A percentile compares a stretch with the other conserved stretches of the same genome.
These are phyloP conservation scores for Xanthorhoe designata DNA, from an alignment of 2,888 invertebrate genomes.

Conservation along the genomic window DNA sequence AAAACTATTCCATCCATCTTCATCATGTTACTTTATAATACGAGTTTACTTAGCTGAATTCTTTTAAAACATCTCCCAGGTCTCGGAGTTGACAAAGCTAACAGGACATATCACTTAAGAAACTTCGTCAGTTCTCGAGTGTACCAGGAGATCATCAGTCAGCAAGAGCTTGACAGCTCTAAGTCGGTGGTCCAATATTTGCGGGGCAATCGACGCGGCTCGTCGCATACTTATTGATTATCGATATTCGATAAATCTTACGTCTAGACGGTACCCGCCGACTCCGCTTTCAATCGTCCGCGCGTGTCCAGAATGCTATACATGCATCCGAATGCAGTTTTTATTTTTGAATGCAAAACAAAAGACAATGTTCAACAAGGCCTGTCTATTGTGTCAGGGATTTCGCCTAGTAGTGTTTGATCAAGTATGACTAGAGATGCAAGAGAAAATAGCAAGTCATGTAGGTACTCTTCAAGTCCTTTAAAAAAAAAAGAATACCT, in stretches of 20 bases:
- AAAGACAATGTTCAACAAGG: conserved; percentile 18
- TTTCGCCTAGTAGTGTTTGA: not conserved
- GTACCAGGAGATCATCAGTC: conserved; percentile 31
- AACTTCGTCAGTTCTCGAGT: conserved; percentile 22
- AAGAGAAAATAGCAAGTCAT: too few relatives aligned
- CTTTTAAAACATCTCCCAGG: not conserved
- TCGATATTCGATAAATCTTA: conserved; percentile 44
- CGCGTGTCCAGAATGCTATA: conserved; percentile 56
- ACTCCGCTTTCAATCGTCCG: conserved; percentile 52
- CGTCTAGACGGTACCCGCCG: conserved; percentile 58
- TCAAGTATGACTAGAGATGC: not conserved
- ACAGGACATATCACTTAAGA: conserved; percentile 11
- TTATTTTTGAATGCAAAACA: conserved; percentile 37
- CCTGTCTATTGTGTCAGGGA: not conserved
- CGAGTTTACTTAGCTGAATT: too few relatives aligned
- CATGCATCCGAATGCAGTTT: conserved; percentile 41
- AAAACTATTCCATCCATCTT: not conserved
- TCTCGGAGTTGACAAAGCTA: not conserved
- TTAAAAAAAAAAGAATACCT: too few relatives aligned
- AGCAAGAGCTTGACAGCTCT: conserved; percentile 41
- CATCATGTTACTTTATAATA: too few relatives aligned
- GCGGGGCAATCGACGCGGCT: conserved; percentile 51
- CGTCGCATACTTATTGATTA: conserved; percentile 55
- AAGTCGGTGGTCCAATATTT: conserved; percentile 65
- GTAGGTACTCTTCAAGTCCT: too few relatives aligned